phyloP scores from a whole-genome alignment of 2,888 invertebrate genomes.

The Ectropis crepuscularia region DNA sequence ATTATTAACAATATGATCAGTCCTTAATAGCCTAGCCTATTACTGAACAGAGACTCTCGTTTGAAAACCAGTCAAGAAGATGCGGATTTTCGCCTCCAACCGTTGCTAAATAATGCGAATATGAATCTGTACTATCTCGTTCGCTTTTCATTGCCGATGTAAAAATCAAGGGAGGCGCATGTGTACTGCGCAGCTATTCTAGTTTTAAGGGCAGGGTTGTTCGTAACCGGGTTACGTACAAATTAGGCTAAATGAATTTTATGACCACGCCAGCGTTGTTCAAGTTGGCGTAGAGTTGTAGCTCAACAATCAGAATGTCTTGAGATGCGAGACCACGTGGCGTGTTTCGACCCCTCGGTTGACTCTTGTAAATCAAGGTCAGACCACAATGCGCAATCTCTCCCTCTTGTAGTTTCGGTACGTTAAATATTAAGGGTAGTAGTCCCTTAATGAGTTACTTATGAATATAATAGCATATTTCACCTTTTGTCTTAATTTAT shows the following conservation, averaged over 20 bases:
- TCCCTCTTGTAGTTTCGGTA: neutral
- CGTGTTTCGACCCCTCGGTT: constrained; percentile 1
- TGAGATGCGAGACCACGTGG: constrained; percentile 1
- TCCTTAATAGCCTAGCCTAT: too few species aligned
- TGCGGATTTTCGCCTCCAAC: too few species aligned
- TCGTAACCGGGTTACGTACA: constrained; percentile 26
- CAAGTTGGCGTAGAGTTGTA: neutral
- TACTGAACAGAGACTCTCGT: too few species aligned
- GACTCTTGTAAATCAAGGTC: constrained; percentile 5
- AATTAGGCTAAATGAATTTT: constrained; percentile 16
- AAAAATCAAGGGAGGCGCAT: constrained; percentile 19
- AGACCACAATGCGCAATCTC: neutral
- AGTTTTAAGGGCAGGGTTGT: constrained; percentile 18
- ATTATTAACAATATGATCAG: too few species aligned
- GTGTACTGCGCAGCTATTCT: constrained; percentile 17
- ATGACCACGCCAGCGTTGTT: constrained; percentile 5
- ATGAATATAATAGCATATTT: too few species aligned
- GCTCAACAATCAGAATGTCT: neutral
- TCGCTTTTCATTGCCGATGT: neutral
- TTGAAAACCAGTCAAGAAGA: too few species aligned
- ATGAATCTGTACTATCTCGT: too few species aligned
- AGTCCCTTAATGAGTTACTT: too few species aligned
- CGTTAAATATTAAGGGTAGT: neutral
- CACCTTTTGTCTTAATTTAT: too few species aligned
- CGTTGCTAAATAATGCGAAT: too few species aligned